phyloP scores from a whole-genome alignment of 2,797 vertebrate species.

The Gymnocypris eckloni region DNA sequence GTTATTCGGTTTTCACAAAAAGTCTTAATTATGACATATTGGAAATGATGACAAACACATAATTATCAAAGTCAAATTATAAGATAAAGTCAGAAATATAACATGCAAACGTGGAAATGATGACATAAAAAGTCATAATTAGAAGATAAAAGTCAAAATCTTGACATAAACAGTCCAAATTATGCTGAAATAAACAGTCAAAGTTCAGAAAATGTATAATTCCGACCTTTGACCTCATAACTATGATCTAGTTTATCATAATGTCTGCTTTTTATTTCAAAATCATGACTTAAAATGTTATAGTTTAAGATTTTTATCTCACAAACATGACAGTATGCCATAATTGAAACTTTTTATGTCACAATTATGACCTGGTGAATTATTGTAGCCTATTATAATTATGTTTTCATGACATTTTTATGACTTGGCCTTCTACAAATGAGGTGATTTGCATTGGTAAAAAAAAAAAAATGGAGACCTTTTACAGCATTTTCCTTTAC shows the following conservation, averaged over 20 bases:
- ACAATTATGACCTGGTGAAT: background rate
- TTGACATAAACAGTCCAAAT: too few relatives aligned
- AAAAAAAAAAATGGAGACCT: background rate
- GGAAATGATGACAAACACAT: background rate
- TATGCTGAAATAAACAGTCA: background rate
- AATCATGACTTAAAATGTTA: background rate
- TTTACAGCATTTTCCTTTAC: background rate
- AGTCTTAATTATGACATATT: background rate
- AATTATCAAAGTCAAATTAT: background rate
- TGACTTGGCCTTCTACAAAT: background rate
- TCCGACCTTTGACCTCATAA: background rate
- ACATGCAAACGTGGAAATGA: too few relatives aligned
- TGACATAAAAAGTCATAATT: too few relatives aligned
- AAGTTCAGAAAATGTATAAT: background rate
- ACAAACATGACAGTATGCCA: background rate
- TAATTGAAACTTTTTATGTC: background rate
- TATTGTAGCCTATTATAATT: background rate
- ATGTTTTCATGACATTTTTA: background rate
- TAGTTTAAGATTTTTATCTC: background rate
- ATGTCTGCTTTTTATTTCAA: background rate
- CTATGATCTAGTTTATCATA: background rate
- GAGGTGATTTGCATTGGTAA: background rate
- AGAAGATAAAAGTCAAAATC: too few relatives aligned
- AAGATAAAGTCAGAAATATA: too few relatives aligned
- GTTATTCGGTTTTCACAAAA: background rate